Evolutionary conservation across 2,113 vertebrate genomes (phyloP).

Genomic region (Apaloderma vittatum): DNA sequence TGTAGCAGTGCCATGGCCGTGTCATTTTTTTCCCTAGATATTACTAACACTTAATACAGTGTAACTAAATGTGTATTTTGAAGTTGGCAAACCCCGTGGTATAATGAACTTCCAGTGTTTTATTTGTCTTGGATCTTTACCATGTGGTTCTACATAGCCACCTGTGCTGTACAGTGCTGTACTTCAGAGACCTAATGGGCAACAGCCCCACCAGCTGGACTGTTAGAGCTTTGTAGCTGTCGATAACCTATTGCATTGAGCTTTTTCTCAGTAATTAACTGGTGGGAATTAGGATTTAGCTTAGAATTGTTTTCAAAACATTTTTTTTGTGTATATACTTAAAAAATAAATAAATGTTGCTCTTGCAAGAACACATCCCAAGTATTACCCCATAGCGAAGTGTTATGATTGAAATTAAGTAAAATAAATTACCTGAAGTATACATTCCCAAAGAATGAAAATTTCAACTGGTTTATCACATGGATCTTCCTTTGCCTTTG

Average conservation of each 20-base stretch:
- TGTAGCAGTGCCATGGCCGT: background rate
- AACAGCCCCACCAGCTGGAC: slow-evolving; percentile 30
- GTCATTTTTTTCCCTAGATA: background rate
- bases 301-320: background rate
- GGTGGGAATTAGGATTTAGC: background rate
- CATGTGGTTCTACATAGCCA: background rate
- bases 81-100: background rate
- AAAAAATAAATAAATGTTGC: background rate
- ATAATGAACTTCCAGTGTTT: background rate
- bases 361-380: background rate
- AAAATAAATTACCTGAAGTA: background rate
- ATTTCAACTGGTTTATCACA: background rate
- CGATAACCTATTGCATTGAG: fast-evolving
- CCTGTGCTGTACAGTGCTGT: background rate
- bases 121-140: background rate
- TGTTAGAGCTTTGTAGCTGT: background rate
- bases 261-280: background rate
- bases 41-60: background rate
- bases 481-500: background rate
- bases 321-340: background rate
- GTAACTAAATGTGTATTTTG: background rate
- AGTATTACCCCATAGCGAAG: fast-evolving
- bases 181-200: background rate
- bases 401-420: background rate
- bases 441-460: background rate